Base-by-base conservation (phyloP, 2,888 invertebrate genomes). In the Amiota minor region DNA sequence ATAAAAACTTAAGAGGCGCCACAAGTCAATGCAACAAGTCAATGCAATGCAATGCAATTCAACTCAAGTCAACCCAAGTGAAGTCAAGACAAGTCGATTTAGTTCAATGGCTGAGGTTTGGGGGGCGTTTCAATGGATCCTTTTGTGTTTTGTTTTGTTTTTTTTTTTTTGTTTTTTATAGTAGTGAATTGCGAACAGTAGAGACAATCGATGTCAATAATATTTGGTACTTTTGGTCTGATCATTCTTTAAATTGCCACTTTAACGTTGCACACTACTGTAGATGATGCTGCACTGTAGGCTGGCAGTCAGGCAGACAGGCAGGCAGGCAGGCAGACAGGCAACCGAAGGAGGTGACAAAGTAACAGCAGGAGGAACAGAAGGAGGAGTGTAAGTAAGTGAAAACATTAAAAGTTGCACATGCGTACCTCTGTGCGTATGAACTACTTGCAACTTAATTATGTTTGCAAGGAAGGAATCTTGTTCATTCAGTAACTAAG, bases 171-270 rank as follows among this genome's bases (percentile, higher is more conserved):
- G 6, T 55, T 55, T 55, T 3, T 16, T 9, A 8, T 9, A 10
- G 18, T 59, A 47, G n/a, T 70, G 64, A 72, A 69, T 72, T 75
- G 45, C 64, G 64, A 53, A 65, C 18, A 50, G 35, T 6, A 71
- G 76, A 23, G 72, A 77, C 78, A 73, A 23, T 72, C 81, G 79
- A 83, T 68, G 67, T 68, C 67, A 68, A 68, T 68, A 35, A 35
- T 35, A 35, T 35, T 35, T 35, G 35, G 35, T 35, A 68, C 67
- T 68, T 68, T 68, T 68, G 53, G 47, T 23, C n/a, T 50, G 67
- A 68, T 50, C 67, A 68, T 83, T 84, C 83, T 83, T 83, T 83
- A 83, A 84, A 83, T 81, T 84, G 80, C 82, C 83, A 82, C 85
- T 83, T 68, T 68, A 23, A 50, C 50, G 35, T 18, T 4, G 20